Evolutionary conservation across 2,113 vertebrate genomes (phyloP).

Genomic region (Parotia lawesii): DNA sequence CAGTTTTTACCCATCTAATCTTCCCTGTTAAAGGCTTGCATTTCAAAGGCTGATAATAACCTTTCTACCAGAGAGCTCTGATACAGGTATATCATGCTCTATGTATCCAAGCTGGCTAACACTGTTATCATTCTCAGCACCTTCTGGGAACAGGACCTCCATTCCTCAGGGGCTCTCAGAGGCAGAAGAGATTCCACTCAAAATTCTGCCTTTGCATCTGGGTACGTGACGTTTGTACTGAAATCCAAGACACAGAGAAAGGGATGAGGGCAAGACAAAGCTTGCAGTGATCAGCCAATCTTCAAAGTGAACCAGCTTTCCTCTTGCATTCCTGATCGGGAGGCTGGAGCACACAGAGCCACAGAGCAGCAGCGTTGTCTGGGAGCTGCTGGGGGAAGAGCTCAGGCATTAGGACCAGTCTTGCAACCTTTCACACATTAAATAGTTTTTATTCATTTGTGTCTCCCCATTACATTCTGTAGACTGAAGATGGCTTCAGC

Average conservation of each 20-base stretch:
- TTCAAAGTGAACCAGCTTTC: background rate
- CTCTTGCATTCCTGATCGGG: background rate
- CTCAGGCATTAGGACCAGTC: accelerated
- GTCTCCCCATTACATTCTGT: background rate
- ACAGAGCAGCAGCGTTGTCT: background rate
- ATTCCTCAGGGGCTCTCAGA: background rate
- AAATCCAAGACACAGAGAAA: background rate
- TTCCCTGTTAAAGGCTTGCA: background rate
- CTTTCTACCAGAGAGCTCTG: background rate
- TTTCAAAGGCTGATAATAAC: background rate
- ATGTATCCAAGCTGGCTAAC: background rate
- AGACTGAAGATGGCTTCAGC: background rate
- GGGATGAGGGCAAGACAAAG: background rate
- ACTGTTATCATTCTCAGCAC: background rate
- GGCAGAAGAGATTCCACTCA: background rate
- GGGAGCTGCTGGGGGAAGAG: background rate
- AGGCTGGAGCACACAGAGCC: background rate
- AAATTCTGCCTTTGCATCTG: background rate
- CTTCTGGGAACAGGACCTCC: background rate
- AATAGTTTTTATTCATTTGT: background rate
- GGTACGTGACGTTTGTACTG: background rate
- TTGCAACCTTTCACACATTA: background rate
- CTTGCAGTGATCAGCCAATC: background rate
- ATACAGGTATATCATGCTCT: background rate
- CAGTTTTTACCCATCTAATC: background rate